Conservation (phyloP, 2,113 vertebrate genomes). For the Smithornis capensis region DNA sequence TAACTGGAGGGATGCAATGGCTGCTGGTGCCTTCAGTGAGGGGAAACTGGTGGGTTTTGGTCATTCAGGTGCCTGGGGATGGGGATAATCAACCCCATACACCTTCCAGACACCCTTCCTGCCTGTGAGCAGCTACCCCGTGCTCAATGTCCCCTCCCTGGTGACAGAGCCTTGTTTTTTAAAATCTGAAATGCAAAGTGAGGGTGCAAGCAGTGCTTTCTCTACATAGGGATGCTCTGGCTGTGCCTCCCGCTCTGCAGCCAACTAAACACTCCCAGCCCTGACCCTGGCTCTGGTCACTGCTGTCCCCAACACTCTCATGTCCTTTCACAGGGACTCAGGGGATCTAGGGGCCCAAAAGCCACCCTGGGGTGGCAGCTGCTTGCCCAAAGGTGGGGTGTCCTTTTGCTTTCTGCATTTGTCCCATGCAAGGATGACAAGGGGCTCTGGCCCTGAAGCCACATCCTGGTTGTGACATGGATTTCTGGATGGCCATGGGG, state of each 20-base stretch:
- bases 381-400: not conserved
- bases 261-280: rapidly evolving
- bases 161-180: not conserved
- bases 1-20: rapidly evolving
- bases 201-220: not conserved
- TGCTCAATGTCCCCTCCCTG: not conserved
- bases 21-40: not conserved
- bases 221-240: not conserved
- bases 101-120: not conserved
- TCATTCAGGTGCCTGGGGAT: not conserved
- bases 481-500: rapidly evolving
- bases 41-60: not conserved
- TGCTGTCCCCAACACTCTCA: rapidly evolving
- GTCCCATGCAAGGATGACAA: not conserved
- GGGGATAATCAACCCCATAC: rapidly evolving
- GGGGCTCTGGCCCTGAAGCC: not conserved
- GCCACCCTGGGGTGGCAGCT: not conserved
- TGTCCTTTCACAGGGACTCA: not conserved
- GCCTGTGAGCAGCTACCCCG: not conserved
- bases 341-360: not conserved
- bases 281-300: not conserved
- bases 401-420: rapidly evolving
- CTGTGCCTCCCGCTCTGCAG: not conserved
- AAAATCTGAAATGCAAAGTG: not conserved
- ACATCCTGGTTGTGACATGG: not conserved